These are phyloP conservation scores for Pseudopipra pipra DNA, from an alignment of 2,113 vertebrate genomes.

Conservation along the genomic window DNA sequence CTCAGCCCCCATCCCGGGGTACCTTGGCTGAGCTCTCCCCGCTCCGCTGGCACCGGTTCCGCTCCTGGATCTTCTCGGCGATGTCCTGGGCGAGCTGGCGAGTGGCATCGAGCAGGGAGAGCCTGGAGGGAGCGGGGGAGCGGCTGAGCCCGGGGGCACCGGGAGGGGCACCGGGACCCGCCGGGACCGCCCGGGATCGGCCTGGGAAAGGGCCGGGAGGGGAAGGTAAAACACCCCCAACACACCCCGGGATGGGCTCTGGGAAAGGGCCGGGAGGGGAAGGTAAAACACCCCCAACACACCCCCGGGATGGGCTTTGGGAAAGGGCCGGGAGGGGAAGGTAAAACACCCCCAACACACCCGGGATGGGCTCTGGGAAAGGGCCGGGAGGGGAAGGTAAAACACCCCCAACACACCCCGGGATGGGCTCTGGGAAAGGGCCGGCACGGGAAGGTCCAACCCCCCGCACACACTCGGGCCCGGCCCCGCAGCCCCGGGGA, in stretches of 20 bases:
- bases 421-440: neutral
- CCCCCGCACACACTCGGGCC: no score
- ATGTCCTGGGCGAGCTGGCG: constrained; percentile 89
- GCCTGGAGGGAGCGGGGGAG: constrained; percentile 69
- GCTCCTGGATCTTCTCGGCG: constrained; percentile 90
- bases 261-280: neutral
- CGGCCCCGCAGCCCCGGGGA: neutral
- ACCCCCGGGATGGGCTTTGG: no score
- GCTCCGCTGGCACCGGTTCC: constrained; percentile 85
- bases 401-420: neutral
- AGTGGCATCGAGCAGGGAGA: constrained; percentile 85
- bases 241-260: neutral
- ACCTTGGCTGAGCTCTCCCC: constrained; percentile 91
- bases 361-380: no score
- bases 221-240: neutral
- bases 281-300: neutral
- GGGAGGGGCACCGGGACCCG: neutral
- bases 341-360: no score
- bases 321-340: no score
- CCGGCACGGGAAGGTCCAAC: neutral
- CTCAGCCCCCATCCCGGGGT: neutral
- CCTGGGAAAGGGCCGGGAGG: neutral
- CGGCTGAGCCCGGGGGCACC: neutral
- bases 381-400: no score
- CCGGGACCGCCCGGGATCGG: neutral